phyloP scores from a whole-genome alignment of 1,140 invertebrate species.

The Drosophila ficusphila region DNA sequence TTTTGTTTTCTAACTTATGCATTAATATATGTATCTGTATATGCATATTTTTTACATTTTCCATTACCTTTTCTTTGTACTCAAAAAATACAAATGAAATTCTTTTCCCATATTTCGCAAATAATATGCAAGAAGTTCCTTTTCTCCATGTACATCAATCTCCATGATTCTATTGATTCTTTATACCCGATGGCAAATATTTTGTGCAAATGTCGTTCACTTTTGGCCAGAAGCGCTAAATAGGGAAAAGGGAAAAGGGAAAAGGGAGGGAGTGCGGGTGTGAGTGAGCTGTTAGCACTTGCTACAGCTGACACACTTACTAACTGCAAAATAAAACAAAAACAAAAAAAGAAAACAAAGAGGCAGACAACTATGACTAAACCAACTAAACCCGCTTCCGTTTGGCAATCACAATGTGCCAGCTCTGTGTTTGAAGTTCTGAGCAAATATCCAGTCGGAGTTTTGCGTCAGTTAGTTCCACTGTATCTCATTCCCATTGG shows the following conservation, averaged over 20 bases:
- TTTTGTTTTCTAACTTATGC: no score
- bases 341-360: conserved; percentile 25
- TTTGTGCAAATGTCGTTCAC: conserved; percentile 49
- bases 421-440: conserved; percentile 37
- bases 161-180: not conserved
- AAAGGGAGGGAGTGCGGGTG: not conserved
- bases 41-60: no score
- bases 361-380: conserved; percentile 8
- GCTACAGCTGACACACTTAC: conserved; percentile 38
- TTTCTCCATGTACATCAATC: not conserved
- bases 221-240: conserved; percentile 34
- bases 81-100: no score
- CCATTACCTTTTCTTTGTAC: no score
- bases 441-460: conserved; percentile 27
- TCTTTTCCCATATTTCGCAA: no score
- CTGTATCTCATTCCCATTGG: conserved; percentile 28
- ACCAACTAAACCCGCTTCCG: conserved; percentile 40
- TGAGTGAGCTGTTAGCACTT: conserved; percentile 42
- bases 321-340: conserved; percentile 30
- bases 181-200: not conserved
- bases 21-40: not conserved
- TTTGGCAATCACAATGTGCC: conserved; percentile 40
- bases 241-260: not conserved
- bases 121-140: not conserved
- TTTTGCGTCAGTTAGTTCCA: conserved; percentile 17